Evolutionary conservation across 2,113 vertebrate species (phyloP).

Genomic region (Cygnus buccinator): DNA sequence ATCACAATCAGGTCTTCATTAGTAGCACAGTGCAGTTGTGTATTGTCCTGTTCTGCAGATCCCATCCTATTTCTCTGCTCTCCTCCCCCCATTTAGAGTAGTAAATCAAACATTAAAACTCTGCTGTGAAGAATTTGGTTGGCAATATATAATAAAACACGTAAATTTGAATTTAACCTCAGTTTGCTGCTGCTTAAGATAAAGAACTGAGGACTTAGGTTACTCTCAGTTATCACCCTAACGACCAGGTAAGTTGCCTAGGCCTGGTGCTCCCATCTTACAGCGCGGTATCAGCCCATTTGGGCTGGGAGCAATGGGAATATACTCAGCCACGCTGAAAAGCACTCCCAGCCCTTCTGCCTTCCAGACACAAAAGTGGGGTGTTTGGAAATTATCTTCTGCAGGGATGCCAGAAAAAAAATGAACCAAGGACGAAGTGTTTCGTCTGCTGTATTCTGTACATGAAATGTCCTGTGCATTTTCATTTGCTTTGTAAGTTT

Average conservation of each 20-base stretch:
- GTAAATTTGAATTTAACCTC: not conserved
- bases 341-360: not conserved
- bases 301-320: not conserved
- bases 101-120: not conserved
- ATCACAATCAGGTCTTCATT: slow-evolving; percentile 31
- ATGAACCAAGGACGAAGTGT: not conserved
- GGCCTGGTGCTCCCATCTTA: not conserved
- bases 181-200: not conserved
- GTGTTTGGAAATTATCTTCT: not conserved
- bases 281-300: not conserved
- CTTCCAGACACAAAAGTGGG: fast-evolving
- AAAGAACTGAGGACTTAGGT: not conserved
- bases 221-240: not conserved
- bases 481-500: not conserved
- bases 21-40: not conserved
- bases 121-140: not conserved
- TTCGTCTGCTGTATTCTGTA: too few relatives aligned
- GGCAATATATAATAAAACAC: not conserved
- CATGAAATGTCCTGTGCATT: not conserved
- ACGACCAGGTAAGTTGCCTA: not conserved
- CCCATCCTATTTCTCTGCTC: not conserved
- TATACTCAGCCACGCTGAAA: not conserved
- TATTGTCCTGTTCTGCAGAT: not conserved
- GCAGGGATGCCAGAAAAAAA: not conserved
- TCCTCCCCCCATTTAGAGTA: not conserved